Conservation (phyloP, 1,140 invertebrate genomes). For the Neodiprion lecontei region DNA sequence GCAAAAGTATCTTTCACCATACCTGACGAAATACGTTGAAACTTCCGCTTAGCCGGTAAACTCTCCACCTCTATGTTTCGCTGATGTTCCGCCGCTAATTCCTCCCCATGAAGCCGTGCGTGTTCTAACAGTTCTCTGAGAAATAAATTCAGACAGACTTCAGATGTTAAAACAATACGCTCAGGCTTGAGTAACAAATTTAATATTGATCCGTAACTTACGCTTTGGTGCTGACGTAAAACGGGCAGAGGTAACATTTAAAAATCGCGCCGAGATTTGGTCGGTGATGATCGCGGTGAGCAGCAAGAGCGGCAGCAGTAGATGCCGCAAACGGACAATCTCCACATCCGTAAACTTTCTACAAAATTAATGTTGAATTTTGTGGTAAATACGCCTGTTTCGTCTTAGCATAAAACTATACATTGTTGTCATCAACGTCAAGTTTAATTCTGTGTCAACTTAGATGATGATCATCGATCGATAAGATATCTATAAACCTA, state of each 20-base stretch:
- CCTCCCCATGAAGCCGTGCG: slow-evolving; percentile 53
- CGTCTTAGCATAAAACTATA: no score
- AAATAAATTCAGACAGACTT: background rate
- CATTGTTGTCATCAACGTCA: no score
- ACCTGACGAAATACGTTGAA: background rate
- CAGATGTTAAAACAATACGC: no score
- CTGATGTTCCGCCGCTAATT: slow-evolving; percentile 51
- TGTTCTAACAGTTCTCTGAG: slow-evolving; percentile 54
- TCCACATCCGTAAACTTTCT: slow-evolving; percentile 63
- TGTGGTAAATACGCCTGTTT: background rate
- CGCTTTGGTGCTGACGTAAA: slow-evolving; percentile 71
- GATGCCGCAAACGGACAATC: slow-evolving; percentile 78
- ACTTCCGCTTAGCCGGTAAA: slow-evolving; percentile 28
- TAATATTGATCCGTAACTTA: slow-evolving; percentile 46
- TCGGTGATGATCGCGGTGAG: slow-evolving; percentile 77
- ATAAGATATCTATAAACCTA: slow-evolving; percentile 9
- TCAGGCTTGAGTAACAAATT: background rate
- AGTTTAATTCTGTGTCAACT: no score
- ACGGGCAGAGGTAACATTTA: slow-evolving; percentile 84
- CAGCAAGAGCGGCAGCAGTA: slow-evolving; percentile 69
- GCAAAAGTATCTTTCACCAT: background rate
- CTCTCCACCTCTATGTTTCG: slow-evolving; percentile 40
- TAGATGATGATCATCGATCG: background rate
- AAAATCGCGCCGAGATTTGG: slow-evolving; percentile 73
- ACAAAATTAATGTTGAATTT: background rate